Percentiles rank a stretch among this genome's conserved stretches.
Evolutionary conservation across 2,797 vertebrate genomes (phyloP).

Genomic region (Ctenosaura bakeri): DNA sequence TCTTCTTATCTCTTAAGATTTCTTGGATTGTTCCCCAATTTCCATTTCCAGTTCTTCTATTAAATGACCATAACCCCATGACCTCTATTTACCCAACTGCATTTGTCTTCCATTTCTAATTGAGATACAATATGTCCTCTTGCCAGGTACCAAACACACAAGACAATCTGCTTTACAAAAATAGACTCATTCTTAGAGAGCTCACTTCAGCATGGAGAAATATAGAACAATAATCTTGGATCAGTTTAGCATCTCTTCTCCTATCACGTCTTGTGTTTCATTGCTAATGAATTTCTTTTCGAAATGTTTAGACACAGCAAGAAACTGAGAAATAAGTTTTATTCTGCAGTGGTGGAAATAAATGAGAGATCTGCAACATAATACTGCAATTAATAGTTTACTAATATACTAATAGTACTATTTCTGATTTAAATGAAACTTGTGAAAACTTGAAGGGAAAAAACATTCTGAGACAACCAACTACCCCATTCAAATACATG

Average conservation of each 20-base stretch:
- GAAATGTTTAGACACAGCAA: background rate
- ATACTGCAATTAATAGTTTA: no score
- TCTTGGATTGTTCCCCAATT: constrained; percentile 78
- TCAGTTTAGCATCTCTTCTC: background rate
- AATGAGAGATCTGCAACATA: background rate
- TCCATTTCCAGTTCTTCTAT: constrained; percentile 77
- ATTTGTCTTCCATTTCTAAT: constrained; percentile 76
- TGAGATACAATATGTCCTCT: constrained; percentile 73
- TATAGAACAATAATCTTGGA: constrained; percentile 20
- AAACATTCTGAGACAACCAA: no score
- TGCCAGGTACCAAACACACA: constrained; percentile 45
- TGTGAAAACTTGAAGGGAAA: no score
- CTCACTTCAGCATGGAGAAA: constrained; percentile 11
- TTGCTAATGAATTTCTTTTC: background rate
- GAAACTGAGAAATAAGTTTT: background rate
- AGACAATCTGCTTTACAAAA: constrained; percentile 43
- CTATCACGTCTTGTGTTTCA: background rate
- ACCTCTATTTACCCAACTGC: constrained; percentile 63
- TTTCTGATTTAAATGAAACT: background rate
- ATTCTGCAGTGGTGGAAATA: no score
- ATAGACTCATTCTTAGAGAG: constrained; percentile 39
- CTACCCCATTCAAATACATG: no score
- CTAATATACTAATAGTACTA: background rate
- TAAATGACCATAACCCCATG: constrained; percentile 74
- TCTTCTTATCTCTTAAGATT: constrained; percentile 72